These are phyloP conservation scores for Hedychridium roseum DNA, from an alignment of 2,888 invertebrate species.

Conservation along the genomic window DNA sequence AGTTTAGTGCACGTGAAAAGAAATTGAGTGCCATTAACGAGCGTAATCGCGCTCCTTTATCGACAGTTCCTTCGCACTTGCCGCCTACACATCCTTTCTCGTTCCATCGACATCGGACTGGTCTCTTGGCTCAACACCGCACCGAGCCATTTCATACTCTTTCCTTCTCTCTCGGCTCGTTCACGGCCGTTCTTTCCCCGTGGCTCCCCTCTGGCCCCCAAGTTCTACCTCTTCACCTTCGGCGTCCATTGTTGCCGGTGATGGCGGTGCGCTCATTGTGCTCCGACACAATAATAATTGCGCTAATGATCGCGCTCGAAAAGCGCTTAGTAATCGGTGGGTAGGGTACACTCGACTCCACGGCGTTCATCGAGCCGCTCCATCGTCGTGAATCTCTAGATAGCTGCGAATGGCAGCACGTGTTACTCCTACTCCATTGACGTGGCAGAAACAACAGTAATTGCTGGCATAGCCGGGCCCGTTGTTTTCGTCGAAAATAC, in stretches of 20 bases:
- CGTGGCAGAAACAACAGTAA: too few species aligned
- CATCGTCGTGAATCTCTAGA: conserved; percentile 6
- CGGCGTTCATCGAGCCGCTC: conserved; percentile 29
- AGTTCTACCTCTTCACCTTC: conserved; percentile 33
- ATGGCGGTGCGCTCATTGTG: conserved; percentile 50
- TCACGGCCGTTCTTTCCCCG: conserved; percentile 26
- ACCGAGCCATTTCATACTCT: conserved; percentile 13
- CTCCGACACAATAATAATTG: conserved; percentile 58
- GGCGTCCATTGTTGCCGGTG: conserved; percentile 46
- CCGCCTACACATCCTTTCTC: too few species aligned
- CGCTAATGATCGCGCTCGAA: conserved; percentile 58
- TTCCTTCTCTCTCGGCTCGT: conserved; percentile 25
- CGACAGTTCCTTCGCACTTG: too few species aligned
- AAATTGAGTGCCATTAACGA: too few species aligned
- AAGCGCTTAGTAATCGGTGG: conserved; percentile 52
- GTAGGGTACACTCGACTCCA: conserved; percentile 19
- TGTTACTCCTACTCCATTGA: background rate
- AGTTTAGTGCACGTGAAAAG: too few species aligned
- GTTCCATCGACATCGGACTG: too few species aligned
- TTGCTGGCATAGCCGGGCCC: too few species aligned
- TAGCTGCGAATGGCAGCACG: background rate
- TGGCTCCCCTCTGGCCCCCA: conserved; percentile 23
- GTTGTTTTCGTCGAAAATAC: background rate
- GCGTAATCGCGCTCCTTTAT: too few species aligned
- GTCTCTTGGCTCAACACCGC: too few species aligned